A percentile compares a stretch with the other conserved stretches of the same genome.
Evolutionary conservation across 2,113 vertebrate species (phyloP).

Genomic region (Elephas maximus): DNA sequence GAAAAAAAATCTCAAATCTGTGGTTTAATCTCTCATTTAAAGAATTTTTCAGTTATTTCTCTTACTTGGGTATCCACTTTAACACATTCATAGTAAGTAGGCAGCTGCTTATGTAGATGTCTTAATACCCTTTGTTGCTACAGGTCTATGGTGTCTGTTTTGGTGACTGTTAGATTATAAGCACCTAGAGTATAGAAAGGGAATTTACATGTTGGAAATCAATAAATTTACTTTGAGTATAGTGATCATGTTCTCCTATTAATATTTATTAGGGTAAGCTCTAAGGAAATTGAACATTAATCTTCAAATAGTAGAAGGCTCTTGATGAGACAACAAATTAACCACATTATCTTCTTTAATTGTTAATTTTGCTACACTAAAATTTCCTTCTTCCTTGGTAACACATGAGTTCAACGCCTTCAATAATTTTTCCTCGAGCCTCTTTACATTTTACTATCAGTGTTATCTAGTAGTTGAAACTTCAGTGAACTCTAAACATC

Average conservation of each 20-base stretch:
- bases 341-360: slow-evolving; percentile 30
- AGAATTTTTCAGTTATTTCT: background rate
- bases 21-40: background rate
- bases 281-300: slow-evolving; percentile 26
- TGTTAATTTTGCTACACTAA: slow-evolving; percentile 28
- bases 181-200: background rate
- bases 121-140: background rate
- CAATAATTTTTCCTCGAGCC: background rate
- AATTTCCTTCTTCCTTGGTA: background rate
- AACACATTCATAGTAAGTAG: background rate
- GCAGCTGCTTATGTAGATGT: background rate
- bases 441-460: background rate
- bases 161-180: background rate
- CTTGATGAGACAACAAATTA: slow-evolving; percentile 30
- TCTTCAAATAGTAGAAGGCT: background rate
- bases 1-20: background rate
- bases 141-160: background rate
- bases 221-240: slow-evolving; percentile 57
- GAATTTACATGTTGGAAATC: background rate
- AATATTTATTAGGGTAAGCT: slow-evolving; percentile 48
- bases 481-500: background rate
- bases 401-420: background rate
- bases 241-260: background rate
- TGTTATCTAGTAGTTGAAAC: background rate
- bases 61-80: background rate